Evolutionary conservation across 2,797 vertebrate genomes (phyloP), one percentile per base, ranked within the genome.

Genomic region (Adelosebastes latens): DNA sequence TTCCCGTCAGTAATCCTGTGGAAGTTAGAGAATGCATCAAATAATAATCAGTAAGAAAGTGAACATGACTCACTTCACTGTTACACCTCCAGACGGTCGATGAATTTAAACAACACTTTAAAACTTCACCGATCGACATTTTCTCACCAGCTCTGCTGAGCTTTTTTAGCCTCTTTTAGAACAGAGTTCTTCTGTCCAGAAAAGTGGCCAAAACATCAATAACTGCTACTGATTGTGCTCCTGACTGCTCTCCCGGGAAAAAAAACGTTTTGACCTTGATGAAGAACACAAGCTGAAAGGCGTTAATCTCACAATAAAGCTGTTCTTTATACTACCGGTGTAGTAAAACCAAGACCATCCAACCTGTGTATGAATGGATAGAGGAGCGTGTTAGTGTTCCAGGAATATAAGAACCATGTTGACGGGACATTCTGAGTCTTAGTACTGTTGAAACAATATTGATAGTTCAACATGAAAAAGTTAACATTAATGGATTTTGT

Each of bases 1-100:
- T 99, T 99, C 88, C 99, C 99, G 61, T 99, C 98, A 6, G 96
- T 97, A 83, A 99, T 92, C 90, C 98, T 99, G 96, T 9, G 91
- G 94, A 89, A 42, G 53, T 46, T 46, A 82, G 52, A 78, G 56
- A 27, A 70, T 1, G 6, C 2, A 25, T 25, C 36, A 22, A 39
- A 25, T 6, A 20, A 46, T 6, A 8, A 55, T 34, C n/a, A 31
- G 22, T 14, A 5, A 62, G 42, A 29, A 42, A 20, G 39, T 22
- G 65, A 5, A 6, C 22, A 65, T 9, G 16, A 58, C 55, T 25
- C 12, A 8, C 13, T n/a, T 61, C 59, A 61, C 29, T 6, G 29
- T 32, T 34, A 32, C 29, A 34, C 31, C 60, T 34, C 0, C 63
- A 66, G 42, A n/a, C 3, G 16, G 13, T 25, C 5, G 22, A 39